Evolutionary conservation across 64 coral and sea anemone species (phyloP), one percentile per base, ranked within the genome.

Genomic region (Trachythela sp.): DNA sequence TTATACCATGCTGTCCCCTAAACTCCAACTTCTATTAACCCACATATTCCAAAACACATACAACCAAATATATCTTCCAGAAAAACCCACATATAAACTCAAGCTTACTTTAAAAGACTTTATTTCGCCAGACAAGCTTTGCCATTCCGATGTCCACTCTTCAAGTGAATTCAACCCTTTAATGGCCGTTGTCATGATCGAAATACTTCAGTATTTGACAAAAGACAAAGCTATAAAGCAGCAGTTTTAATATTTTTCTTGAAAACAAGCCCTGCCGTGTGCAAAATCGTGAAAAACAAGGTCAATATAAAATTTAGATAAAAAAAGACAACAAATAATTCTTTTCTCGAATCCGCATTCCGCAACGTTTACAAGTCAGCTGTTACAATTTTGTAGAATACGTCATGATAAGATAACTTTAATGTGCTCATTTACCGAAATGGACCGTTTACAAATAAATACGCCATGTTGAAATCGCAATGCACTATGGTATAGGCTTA

Each of bases 241-340:
- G 22, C 56, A 26, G 24, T 27, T 64, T 64, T 0, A 64, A 64
- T 27, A 0, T 64, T 64, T 64, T 64, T 20, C 56, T 26, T 24
- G 3, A 26, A 64, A 64, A 64, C 20, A 64, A n/a, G 5, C 5
- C 56, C 56, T 24, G 56, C 56, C n/a, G n/a, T 64, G 56, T n/a
- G 56, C 56, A 64, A 64, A 64, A 64, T 20, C 56, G 56, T 64
- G 56, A 64, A 64, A 64, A 64, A 64, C 24, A 64, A 64, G 49
- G 49, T 52, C 26, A 64, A 20, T 8, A 24, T 13, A n/a, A 59
- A 59, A 59, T 22, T 17, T 9, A 13, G 54, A n/a, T 2, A n/a
- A 17, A 59, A n/a, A 17, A 22, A 59, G 54, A 17, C 18, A 59
- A 59, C 42, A 45, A 45, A n/a, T n/a, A 45, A 45, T 11, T 45